Evolutionary conservation across 2,113 vertebrate species (phyloP).

Genomic region (Carettochelys insculpta): DNA sequence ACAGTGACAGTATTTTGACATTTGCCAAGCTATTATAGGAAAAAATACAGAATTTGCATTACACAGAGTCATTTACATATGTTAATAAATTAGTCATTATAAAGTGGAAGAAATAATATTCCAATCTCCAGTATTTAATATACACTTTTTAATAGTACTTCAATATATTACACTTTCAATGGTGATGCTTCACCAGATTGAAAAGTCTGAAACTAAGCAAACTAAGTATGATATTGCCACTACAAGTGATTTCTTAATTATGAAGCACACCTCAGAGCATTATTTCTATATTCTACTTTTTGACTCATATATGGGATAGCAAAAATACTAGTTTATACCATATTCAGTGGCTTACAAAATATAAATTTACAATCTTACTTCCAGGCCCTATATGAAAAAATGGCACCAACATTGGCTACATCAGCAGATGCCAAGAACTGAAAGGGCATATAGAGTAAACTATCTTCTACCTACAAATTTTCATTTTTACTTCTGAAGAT

Average conservation of each 20-base stretch:
- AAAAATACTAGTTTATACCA: not conserved
- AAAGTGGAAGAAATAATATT: not conserved
- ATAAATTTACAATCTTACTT: not conserved
- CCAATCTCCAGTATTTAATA: not conserved
- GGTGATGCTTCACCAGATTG: not conserved
- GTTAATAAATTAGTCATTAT: not conserved
- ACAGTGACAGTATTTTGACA: not conserved
- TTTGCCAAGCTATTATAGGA: not conserved
- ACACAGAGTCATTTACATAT: not conserved
- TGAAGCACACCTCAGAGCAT: not conserved
- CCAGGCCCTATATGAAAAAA: not conserved
- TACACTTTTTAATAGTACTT: not conserved
- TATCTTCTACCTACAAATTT: not conserved
- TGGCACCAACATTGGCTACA: not conserved
- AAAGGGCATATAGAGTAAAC: not conserved
- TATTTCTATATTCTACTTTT: not conserved
- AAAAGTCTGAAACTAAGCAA: not conserved
- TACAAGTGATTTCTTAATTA: not conserved
- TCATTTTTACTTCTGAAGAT: not conserved
- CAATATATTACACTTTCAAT: not conserved
- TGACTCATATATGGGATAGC: not conserved
- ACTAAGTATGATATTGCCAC: not conserved
- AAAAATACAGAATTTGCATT: not conserved
- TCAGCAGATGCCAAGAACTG: not conserved
- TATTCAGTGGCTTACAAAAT: not conserved